These are phyloP conservation scores for Pegea sp. DNA, from an alignment of 23 tunicate genomes.

Conservation along the genomic window DNA sequence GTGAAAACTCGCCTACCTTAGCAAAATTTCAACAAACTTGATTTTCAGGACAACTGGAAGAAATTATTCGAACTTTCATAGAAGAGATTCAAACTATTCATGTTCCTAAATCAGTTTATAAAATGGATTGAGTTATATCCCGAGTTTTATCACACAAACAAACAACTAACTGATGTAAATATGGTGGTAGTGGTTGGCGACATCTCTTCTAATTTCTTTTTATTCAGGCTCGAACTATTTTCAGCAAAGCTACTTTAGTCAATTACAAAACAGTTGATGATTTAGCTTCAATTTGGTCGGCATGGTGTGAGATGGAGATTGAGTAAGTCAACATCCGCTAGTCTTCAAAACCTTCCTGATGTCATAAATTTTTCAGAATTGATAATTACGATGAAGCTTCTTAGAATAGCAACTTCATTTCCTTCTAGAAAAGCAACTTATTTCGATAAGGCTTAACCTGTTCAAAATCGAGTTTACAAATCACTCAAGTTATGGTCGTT, in stretches of 20 bases:
- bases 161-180: constrained; percentile 71
- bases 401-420: constrained; percentile 69
- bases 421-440: constrained; percentile 74
- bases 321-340: too few relatives aligned
- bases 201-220: background rate
- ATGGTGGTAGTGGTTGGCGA: background rate
- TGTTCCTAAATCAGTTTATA: constrained; percentile 72
- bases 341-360: too few relatives aligned
- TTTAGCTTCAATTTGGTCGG: constrained; percentile 59
- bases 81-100: constrained; percentile 95
- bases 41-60: constrained; percentile 29
- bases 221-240: constrained; percentile 67
- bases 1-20: too few relatives aligned
- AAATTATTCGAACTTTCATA: constrained; percentile 71
- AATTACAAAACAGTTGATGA: constrained; percentile 90
- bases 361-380: too few relatives aligned
- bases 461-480: constrained; percentile 82
- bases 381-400: constrained; percentile 66
- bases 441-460: constrained; percentile 84
- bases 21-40: too few relatives aligned
- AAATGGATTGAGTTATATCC: constrained; percentile 83
- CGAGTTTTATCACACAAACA: constrained; percentile 81
- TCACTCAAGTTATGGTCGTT: constrained; percentile 86
- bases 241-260: constrained; percentile 71
- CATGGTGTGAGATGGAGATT: too few relatives aligned